Percentiles rank a stretch among this genome's conserved stretches.
Conservation (phyloP, 2,888 invertebrate species). For the Drosophila anomelani region DNA sequence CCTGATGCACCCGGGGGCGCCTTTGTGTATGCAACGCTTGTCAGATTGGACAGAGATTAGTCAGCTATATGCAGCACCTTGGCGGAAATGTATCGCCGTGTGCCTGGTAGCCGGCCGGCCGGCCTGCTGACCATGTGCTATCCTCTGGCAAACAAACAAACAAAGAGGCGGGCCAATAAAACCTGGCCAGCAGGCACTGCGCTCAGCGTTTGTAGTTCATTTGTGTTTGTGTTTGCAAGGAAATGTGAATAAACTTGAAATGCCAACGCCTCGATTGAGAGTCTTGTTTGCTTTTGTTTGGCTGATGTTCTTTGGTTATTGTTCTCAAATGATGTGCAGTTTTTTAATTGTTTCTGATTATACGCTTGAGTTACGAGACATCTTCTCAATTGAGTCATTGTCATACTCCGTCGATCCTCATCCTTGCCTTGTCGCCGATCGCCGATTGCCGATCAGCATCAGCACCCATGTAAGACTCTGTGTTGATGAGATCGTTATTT, state of each 20-base stretch:
- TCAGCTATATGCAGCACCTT: constrained; percentile 29
- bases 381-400: constrained; percentile 66
- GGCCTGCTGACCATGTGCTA: constrained; percentile 43
- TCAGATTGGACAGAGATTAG: not conserved
- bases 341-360: constrained; percentile 76
- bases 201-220: constrained; percentile 16
- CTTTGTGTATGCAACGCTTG: constrained; percentile 51
- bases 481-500: constrained; percentile 48
- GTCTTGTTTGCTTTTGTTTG: constrained; percentile 42
- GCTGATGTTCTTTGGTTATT: constrained; percentile 25
- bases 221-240: constrained; percentile 47
- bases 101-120: constrained; percentile 16
- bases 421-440: constrained; percentile 35
- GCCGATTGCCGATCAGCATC: constrained; percentile 11
- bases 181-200: constrained; percentile 11
- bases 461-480: constrained; percentile 51
- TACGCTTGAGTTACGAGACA: constrained; percentile 65
- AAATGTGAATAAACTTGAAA: constrained; percentile 64
- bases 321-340: constrained; percentile 52
- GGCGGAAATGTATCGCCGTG: constrained; percentile 26
- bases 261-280: constrained; percentile 50
- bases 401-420: constrained; percentile 30
- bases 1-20: constrained; percentile 31
- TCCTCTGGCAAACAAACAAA: constrained; percentile 38
- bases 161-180: constrained; percentile 36